Conservation (phyloP, 2,797 vertebrate genomes). For the Danio tinwini region DNA sequence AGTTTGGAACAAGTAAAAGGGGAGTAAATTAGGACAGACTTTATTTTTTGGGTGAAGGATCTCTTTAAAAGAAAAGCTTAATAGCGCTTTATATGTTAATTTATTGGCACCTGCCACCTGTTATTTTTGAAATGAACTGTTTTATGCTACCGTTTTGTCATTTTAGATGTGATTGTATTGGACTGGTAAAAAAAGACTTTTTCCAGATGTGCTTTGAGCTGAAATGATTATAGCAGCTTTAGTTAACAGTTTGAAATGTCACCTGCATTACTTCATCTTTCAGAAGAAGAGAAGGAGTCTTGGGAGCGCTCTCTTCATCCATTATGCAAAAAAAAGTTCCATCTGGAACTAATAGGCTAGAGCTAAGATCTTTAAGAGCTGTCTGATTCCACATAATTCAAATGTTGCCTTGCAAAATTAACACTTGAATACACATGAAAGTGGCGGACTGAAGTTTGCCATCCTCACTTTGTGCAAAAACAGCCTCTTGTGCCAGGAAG, state of each 20-base stretch:
- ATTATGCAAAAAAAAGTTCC: constrained; percentile 21
- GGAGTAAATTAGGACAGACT: too few relatives aligned
- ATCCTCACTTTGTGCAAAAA: background rate
- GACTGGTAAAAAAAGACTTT: constrained; percentile 24
- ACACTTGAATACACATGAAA: constrained; percentile 15
- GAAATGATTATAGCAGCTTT: constrained; percentile 29
- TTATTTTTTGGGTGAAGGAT: too few relatives aligned
- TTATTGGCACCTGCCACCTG: too few relatives aligned
- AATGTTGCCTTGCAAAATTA: constrained; percentile 2
- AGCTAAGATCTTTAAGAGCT: background rate
- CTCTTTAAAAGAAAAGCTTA: too few relatives aligned
- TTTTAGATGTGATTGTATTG: constrained; percentile 31
- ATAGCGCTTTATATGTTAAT: too few relatives aligned
- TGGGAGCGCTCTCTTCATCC: constrained; percentile 20
- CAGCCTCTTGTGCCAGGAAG: background rate
- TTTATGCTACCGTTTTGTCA: background rate
- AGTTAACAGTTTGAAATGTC: constrained; percentile 13
- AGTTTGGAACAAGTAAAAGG: too few relatives aligned
- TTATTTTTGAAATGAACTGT: background rate
- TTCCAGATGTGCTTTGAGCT: constrained; percentile 20
- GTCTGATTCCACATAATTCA: constrained; percentile 32
- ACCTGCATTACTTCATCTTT: constrained; percentile 42
- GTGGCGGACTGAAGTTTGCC: background rate
- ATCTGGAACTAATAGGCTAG: constrained; percentile 12
- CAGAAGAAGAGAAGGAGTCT: constrained; percentile 33